Evolutionary conservation across 2,888 invertebrate genomes (phyloP).

Genomic region (Lasioglossum morio): DNA sequence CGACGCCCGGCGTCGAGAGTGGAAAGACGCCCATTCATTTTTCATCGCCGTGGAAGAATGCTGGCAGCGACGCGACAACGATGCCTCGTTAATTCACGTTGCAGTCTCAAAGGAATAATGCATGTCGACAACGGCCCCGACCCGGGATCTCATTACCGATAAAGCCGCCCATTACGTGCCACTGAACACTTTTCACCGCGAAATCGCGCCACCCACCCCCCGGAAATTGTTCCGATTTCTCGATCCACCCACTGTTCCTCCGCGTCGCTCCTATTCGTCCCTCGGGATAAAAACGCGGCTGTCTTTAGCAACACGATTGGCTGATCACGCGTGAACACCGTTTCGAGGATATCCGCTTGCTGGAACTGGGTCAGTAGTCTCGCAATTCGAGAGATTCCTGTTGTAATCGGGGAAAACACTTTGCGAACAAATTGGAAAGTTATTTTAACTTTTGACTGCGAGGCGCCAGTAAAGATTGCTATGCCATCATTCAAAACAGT

Average conservation of each 20-base stretch:
- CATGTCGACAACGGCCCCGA: constrained; percentile 51
- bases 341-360: not conserved
- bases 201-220: constrained; percentile 5
- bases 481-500: too few relatives aligned
- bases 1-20: constrained; percentile 36
- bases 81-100: constrained; percentile 70
- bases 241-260: not conserved
- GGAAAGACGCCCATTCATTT: constrained; percentile 62
- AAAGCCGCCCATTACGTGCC: constrained; percentile 57
- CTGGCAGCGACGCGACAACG: constrained; percentile 51
- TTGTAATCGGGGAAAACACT: not conserved
- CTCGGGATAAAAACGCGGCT: not conserved
- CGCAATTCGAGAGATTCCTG: not conserved
- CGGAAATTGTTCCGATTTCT: constrained; percentile 31
- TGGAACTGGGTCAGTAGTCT: not conserved
- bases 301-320: not conserved
- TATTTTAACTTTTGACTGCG: too few relatives aligned
- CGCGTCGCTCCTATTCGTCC: not conserved
- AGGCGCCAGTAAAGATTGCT: too few relatives aligned
- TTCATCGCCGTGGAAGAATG: constrained; percentile 65
- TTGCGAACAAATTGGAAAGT: not conserved
- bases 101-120: constrained; percentile 59
- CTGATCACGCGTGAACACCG: not conserved
- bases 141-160: constrained; percentile 67
- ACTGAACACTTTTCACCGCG: constrained; percentile 27